A percentile compares a stretch with the other conserved stretches of the same genome.
Conservation (phyloP, 2,888 invertebrate genomes). For the Aleiodes leptofemur region DNA sequence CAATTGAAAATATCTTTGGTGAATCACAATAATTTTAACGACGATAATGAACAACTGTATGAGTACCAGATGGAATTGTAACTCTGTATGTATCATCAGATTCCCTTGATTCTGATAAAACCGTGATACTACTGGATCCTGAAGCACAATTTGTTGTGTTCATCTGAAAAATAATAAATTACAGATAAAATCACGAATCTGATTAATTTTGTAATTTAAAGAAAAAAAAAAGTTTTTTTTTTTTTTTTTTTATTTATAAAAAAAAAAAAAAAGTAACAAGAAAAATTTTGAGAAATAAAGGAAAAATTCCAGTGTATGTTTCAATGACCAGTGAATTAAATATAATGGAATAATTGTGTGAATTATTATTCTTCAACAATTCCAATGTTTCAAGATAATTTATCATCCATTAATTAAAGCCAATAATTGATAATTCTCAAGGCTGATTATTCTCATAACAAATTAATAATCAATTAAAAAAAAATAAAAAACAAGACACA, state of each 20-base stretch:
- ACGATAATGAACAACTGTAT: constrained; percentile 10
- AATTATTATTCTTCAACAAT: neutral
- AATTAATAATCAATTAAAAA: neutral
- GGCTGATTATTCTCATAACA: constrained; percentile 5
- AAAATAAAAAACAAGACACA: neutral
- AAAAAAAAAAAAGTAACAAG: neutral
- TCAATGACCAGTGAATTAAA: no score
- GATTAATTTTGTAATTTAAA: neutral
- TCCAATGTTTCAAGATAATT: neutral
- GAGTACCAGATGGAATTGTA: neutral
- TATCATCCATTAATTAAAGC: neutral
- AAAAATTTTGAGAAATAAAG: neutral
- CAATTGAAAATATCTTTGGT: neutral
- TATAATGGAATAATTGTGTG: constrained; percentile 10
- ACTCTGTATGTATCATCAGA: constrained; percentile 7
- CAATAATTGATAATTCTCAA: constrained; percentile 8
- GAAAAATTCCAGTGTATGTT: neutral
- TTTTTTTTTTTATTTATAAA: no score
- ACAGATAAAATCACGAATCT: neutral
- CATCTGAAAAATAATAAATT: constrained; percentile 21
- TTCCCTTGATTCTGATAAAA: neutral
- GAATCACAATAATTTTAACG: constrained; percentile 17
- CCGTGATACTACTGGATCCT: constrained; percentile 10
- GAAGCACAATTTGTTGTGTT: constrained; percentile 11
- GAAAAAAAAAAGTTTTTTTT: neutral